A percentile compares a stretch with the other conserved stretches of the same genome.
Conservation (phyloP, 2,113 vertebrate species). For the Salvator merianae region DNA sequence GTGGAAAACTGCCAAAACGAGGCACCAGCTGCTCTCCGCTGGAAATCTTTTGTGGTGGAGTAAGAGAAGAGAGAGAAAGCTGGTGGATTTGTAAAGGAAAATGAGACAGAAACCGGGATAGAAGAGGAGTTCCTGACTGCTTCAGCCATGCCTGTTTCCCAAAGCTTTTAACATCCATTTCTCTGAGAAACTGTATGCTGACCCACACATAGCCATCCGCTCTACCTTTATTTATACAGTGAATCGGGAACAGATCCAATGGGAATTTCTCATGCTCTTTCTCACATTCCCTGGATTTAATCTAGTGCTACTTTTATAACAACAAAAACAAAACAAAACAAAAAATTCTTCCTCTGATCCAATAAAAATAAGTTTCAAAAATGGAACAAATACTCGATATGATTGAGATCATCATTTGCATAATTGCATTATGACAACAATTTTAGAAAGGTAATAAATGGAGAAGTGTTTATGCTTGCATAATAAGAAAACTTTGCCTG, state of each 20-base stretch:
- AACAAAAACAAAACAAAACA: constrained; percentile 1
- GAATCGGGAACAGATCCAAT: constrained; percentile 73
- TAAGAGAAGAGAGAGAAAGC: constrained; percentile 66
- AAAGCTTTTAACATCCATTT: constrained; percentile 41
- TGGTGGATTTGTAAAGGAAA: constrained; percentile 66
- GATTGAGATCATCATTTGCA: constrained; percentile 60
- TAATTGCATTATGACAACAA: constrained; percentile 64
- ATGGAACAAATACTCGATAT: constrained; percentile 65
- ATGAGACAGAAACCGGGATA: constrained; percentile 61
- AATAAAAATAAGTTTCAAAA: constrained; percentile 63
- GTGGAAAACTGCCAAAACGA: constrained; percentile 78
- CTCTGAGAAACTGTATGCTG: constrained; percentile 38
- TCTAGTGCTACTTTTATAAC: neutral
- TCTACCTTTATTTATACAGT: constrained; percentile 66
- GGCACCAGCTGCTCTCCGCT: constrained; percentile 83
- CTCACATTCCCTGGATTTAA: constrained; percentile 69
- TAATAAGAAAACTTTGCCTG: constrained; percentile 40
- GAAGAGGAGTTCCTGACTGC: constrained; percentile 58
- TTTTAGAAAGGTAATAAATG: constrained; percentile 59
- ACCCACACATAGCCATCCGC: constrained; percentile 37
- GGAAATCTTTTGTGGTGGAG: constrained; percentile 79
- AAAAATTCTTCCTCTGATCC: constrained; percentile 44
- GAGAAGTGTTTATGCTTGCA: constrained; percentile 36
- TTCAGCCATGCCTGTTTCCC: constrained; percentile 54
- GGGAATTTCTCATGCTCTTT: constrained; percentile 81